Percentiles rank a stretch among this genome's conserved stretches.
These are phyloP conservation scores for Atta texana DNA, from an alignment of 1,140 invertebrate genomes.

Conservation along the genomic window DNA sequence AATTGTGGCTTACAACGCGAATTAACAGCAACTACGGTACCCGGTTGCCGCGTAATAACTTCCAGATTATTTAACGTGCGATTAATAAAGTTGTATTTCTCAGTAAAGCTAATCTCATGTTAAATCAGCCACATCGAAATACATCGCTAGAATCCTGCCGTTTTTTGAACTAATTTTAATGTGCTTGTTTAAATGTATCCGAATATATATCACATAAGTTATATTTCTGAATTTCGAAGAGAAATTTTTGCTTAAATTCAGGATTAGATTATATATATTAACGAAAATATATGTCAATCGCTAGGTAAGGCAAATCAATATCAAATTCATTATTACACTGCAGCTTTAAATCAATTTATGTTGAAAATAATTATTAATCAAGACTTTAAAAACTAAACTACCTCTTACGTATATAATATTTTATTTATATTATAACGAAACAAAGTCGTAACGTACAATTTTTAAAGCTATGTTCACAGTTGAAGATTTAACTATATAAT, in stretches of 20 bases:
- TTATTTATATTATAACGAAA: background rate
- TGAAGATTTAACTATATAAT: background rate
- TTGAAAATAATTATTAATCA: slow-evolving; percentile 2
- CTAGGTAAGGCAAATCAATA: background rate
- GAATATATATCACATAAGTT: slow-evolving; percentile 7
- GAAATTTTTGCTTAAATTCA: slow-evolving; percentile 21
- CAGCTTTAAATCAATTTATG: background rate
- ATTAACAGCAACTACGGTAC: slow-evolving; percentile 59
- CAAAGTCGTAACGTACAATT: background rate
- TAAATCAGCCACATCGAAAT: slow-evolving; percentile 61
- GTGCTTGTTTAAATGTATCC: background rate
- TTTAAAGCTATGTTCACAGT: background rate
- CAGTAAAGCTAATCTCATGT: slow-evolving; percentile 37
- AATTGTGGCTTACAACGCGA: slow-evolving; percentile 64
- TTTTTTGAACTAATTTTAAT: slow-evolving; percentile 43
- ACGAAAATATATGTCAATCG: background rate
- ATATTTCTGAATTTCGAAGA: slow-evolving; percentile 9
- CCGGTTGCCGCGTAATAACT: slow-evolving; percentile 63
- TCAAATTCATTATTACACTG: background rate
- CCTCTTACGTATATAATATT: background rate
- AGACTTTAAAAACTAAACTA: background rate
- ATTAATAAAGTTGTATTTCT: slow-evolving; percentile 65
- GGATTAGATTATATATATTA: background rate
- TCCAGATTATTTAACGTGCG: slow-evolving; percentile 66
- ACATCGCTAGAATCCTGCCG: slow-evolving; percentile 32